Conservation (phyloP, 2,797 vertebrate genomes). For the Argentina silus region DNA sequence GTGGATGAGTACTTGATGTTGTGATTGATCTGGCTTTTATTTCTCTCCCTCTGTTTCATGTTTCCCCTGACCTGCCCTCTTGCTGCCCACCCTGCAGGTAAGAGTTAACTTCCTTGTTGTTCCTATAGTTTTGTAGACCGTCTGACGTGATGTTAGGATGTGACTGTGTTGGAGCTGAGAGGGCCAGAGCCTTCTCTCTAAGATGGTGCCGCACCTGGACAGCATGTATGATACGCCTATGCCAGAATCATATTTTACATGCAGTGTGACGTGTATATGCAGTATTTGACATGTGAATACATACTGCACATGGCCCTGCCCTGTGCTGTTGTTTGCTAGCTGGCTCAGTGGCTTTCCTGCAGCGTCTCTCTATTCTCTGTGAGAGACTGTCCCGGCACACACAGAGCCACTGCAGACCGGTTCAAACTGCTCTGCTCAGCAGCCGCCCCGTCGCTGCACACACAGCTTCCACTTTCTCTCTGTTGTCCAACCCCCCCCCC, state of each 20-base stretch:
- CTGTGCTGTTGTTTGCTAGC: background rate
- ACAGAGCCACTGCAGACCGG: slow-evolving; percentile 27
- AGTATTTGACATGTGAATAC: background rate
- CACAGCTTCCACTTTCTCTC: background rate
- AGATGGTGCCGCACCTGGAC: too few relatives aligned
- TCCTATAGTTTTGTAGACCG: background rate
- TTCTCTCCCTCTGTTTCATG: background rate
- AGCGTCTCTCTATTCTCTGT: background rate
- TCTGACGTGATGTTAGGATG: too few relatives aligned
- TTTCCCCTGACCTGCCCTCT: background rate
- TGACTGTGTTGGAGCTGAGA: too few relatives aligned
- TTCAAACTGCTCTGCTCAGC: slow-evolving; percentile 37
- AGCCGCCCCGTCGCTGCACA: background rate
- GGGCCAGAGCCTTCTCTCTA: too few relatives aligned
- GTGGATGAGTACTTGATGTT: background rate
- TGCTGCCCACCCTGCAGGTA: background rate
- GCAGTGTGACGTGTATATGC: background rate
- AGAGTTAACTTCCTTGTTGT: background rate
- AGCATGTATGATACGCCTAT: too few relatives aligned
- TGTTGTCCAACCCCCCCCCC: background rate
- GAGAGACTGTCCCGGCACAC: slow-evolving; percentile 14
- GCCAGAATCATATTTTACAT: too few relatives aligned
- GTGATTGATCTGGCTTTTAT: background rate
- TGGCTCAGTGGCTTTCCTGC: background rate
- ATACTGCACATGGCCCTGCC: background rate